Percentiles rank a stretch among this genome's conserved stretches.
Evolutionary conservation across 2,888 invertebrate species (phyloP).

Genomic region (Drosophila lacicola): DNA sequence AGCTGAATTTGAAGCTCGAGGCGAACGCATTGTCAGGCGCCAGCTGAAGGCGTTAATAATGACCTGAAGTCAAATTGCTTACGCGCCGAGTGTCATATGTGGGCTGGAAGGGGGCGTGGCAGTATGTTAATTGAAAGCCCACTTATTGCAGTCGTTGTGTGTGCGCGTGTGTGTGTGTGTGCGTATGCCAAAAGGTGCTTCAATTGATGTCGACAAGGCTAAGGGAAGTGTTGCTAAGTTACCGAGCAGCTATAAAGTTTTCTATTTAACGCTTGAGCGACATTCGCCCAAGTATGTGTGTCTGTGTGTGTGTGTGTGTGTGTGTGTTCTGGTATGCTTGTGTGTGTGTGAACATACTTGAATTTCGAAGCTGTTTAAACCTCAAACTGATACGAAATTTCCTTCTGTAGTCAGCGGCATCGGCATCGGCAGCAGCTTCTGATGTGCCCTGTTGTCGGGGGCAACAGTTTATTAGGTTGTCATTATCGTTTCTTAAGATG

Average conservation of each 20-base stretch:
- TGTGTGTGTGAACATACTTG: conserved; percentile 28
- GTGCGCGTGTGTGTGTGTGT: conserved; percentile 11
- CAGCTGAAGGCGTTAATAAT: conserved; percentile 62
- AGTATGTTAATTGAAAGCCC: conserved; percentile 75
- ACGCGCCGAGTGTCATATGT: conserved; percentile 23
- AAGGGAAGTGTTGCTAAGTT: conserved; percentile 51
- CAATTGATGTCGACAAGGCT: conserved; percentile 23
- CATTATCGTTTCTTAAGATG: conserved; percentile 75
- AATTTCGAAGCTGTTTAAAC: conserved; percentile 61
- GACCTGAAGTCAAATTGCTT: conserved; percentile 73
- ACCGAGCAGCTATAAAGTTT: conserved; percentile 65
- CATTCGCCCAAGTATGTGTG: conserved; percentile 23
- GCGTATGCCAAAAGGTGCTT: conserved; percentile 9
- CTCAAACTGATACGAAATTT: conserved; percentile 64
- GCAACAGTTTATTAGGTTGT: conserved; percentile 77
- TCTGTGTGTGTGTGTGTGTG: conserved; percentile 10
- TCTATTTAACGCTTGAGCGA: conserved; percentile 78
- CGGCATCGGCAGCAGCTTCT: conserved; percentile 7
- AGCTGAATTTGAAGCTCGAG: conserved; percentile 18
- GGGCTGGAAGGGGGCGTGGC: conserved; percentile 12
- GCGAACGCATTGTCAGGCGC: conserved; percentile 18
- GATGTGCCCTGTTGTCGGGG: conserved; percentile 55
- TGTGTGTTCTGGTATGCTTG: neutral
- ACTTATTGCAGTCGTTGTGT: conserved; percentile 56
- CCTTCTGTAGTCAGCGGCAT: conserved; percentile 40